Base-by-base conservation (phyloP, 2,113 vertebrate species). In the Engystomops pustulosus region DNA sequence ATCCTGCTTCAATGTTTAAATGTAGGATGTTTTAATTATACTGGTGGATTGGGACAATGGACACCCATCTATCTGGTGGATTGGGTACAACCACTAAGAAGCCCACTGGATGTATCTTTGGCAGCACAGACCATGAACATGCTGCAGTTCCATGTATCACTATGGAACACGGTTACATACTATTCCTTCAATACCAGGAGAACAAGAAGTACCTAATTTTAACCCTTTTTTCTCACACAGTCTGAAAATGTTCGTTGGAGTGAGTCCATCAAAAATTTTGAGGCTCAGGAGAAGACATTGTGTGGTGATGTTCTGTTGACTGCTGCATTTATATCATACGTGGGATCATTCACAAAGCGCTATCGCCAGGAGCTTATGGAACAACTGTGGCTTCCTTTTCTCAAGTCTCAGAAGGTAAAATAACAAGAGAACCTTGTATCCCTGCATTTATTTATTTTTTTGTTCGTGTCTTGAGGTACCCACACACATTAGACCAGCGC, bases 191-290 rank as follows among this genome's bases (percentile, higher is more conserved):
- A 27, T 60, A 60, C 55, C 27, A 10, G 20, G 20, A 27, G 9
- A 60, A 11, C 0, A 69, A n/a, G 18, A 38, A 71, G 38, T 0
- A 3, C 20, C 38, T 45, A 1, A 47, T 47, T 6, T 32, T 2
- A 12, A 17, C 4, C 10, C 41, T 6, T 51, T 36, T 12, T 62
- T 1, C 83, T 41, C 89, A n/a, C n/a, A n/a, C 90, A 95, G 94
- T 94, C 94, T 86, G 96, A 96, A 90, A 95, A 93, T 32, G 79
- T 90, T 7, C 89, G 83, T 85, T 96, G 95, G 94, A 92, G 88
- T 5, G 88, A 93, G 30, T 90, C 91, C 1, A 9, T 90, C 44
- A 67, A 93, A 77, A 91, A 90, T 7, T 94, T 95, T 78, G 89
- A 96, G 90, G 87, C 88, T 60, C 91, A 95, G 86, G 92, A 93